A percentile compares a stretch with the other conserved stretches of the same genome.
Evolutionary conservation across 2,888 invertebrate genomes (phyloP).

Genomic region (Cremastobaeus sp.): DNA sequence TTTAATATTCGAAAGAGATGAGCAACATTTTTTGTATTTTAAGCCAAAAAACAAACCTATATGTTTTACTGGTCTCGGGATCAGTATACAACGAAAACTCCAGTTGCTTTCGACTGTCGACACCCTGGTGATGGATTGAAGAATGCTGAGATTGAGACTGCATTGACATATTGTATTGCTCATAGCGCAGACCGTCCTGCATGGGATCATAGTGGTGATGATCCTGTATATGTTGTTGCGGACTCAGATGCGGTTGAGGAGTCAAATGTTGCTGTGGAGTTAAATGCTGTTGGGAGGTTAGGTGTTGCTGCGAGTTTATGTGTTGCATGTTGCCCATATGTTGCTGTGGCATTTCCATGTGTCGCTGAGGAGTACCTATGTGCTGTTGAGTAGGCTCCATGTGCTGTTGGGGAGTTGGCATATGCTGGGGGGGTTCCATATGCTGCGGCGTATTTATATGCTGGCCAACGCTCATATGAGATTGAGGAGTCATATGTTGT

Average conservation of each 20-base stretch:
- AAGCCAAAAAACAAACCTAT: constrained; percentile 27
- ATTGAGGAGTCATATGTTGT: constrained; percentile 64
- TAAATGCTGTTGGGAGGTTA: not conserved
- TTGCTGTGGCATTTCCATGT: constrained; percentile 6
- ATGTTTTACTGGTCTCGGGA: constrained; percentile 58
- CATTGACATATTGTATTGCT: constrained; percentile 48
- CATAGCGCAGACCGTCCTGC: constrained; percentile 55
- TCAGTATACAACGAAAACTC: constrained; percentile 70
- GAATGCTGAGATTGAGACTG: constrained; percentile 64
- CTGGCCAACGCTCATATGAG: constrained; percentile 30
- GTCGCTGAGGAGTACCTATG: constrained; percentile 23
- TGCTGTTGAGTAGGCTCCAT: constrained; percentile 59
- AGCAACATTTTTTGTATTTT: too few species aligned
- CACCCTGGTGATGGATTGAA: constrained; percentile 63
- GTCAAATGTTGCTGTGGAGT: constrained; percentile 14
- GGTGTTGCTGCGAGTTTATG: constrained; percentile 8
- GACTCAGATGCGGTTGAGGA: constrained; percentile 36
- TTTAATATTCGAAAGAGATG: too few species aligned
- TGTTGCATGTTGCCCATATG: constrained; percentile 19
- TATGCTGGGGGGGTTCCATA: constrained; percentile 57
- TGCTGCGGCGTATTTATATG: constrained; percentile 76
- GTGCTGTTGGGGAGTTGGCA: constrained; percentile 68
- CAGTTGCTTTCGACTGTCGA: constrained; percentile 61
- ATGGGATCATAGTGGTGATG: constrained; percentile 67
- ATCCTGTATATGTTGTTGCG: constrained; percentile 73